Conservation (phyloP, 2,888 invertebrate species). For the Scaptomyza caliginosa region DNA sequence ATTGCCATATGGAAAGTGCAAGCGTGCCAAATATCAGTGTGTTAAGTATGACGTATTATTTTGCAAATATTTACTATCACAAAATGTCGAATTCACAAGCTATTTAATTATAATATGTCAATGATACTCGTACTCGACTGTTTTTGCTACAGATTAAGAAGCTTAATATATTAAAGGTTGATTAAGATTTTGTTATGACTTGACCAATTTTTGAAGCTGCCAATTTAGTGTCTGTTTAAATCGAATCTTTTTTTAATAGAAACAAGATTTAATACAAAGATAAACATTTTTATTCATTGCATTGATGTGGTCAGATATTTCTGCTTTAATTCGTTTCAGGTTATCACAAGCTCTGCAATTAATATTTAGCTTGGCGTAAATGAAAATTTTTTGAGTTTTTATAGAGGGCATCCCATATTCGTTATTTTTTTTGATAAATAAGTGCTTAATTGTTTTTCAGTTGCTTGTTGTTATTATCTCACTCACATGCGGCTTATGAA, state of each 20-base stretch:
- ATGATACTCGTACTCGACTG: no score
- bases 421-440: neutral
- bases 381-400: no score
- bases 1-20: neutral
- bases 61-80: neutral
- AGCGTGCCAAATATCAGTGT: slow-evolving; percentile 6
- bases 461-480: slow-evolving; percentile 16
- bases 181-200: no score
- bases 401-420: neutral
- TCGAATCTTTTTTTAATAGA: no score
- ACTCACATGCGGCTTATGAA: slow-evolving; percentile 15
- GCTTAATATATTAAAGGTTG: no score
- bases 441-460: neutral
- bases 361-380: neutral
- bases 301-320: neutral
- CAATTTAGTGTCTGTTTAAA: no score
- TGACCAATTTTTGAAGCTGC: no score
- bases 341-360: neutral
- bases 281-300: no score
- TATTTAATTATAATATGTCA: neutral
- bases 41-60: neutral
- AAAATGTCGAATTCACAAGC: neutral
- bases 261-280: no score
- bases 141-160: no score
- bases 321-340: neutral